Evolutionary conservation across 2,113 vertebrate species (phyloP), one percentile per base, ranked within the genome.

Genomic region (Recurvirostra avosetta): DNA sequence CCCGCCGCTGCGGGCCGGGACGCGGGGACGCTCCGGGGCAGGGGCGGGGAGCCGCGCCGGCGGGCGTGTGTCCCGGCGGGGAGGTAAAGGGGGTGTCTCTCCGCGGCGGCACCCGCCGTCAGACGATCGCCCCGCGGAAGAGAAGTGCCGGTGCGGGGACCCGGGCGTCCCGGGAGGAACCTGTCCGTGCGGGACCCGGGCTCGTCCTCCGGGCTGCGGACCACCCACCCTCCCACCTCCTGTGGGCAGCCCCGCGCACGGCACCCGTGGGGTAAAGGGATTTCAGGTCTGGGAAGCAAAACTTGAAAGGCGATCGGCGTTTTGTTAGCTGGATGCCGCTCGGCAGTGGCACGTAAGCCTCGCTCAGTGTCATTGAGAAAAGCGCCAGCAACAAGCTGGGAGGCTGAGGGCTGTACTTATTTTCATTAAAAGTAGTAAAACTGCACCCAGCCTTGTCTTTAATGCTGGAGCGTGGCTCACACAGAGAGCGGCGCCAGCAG

Each of bases 361-460:
- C 40, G 40, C 71, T 30, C 59, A 0, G 50, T 34, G 11, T n/a
- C 68, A 2, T 2, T 25, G 76, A 29, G 61, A 12, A 22, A 13
- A n/a, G 80, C 87, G 11, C 30, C 74, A 1, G 59, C 29, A 32
- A 34, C 29, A 11, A 88, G 85, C 45, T 36, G 41, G 53, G n/a
- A 49, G 92, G 23, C 17, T 53, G 82, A 36, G 59, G 26, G 34
- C 63, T 14, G 58, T 8, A 0, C 53, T 70, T 53, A 6, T 79
- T 88, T 45, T 16, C 63, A 14, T 70, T 23, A 63, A 77, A 93
- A 93, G 95, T 90, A 83, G 88, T 72, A 40, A 88, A 93, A 47
- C 71, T 36, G 59, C 63, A 6, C 4, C 52, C 68, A 36, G 72
- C 45, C 72, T 61, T 32, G 83, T 61, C 73, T n/a, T 34, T 34